Base-by-base conservation (phyloP, 2,888 invertebrate species). In the Chelonus formosanus region DNA sequence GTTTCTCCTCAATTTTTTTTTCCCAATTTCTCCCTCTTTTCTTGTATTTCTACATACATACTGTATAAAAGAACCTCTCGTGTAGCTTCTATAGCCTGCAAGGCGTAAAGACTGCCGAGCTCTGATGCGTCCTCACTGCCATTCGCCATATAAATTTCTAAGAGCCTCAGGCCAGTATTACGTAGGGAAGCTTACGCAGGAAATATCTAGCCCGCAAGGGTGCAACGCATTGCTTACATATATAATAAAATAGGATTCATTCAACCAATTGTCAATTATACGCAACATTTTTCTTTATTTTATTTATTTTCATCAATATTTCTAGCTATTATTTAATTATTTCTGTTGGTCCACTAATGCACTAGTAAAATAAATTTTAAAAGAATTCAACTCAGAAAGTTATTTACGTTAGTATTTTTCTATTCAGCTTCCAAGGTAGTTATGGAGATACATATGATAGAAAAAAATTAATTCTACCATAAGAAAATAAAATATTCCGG, bases 111-210 rank as follows among this genome's bases (percentile, higher is more conserved):
- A 56, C 60, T 47, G 66, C 57, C 60, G 47, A 48, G 60, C 62
- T 61, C 58, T 60, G 47, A 48, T 52, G 53, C 55, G 66, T 63
- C 55, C 54, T 60, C 58, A 67, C 63, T 43, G 63, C 67, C 71
- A 73, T 65, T 68, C 59, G 70, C 71, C 73, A 73, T 74, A 76
- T 77, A 75, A 76, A 77, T 77, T 72, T 75, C 74, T 73, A 73
- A 77, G 71, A 65, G 70, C 65, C 75, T 61, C 71, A 48, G 59
- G 75, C 74, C 74, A 61, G 61, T 61, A 61, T 61, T 61, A 61
- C 53, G 52, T 61, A 53, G 61, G 61, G 61, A 43, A 52, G 61
- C 61, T 61, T 53, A 53, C 52, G 52, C 61, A 52, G 61, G 61
- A 61, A 61, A 61, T 61, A 61, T 43, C 61, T 44, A 61, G 32